Base-by-base conservation (phyloP, 2,888 invertebrate genomes). In the Ennomos erosarius region DNA sequence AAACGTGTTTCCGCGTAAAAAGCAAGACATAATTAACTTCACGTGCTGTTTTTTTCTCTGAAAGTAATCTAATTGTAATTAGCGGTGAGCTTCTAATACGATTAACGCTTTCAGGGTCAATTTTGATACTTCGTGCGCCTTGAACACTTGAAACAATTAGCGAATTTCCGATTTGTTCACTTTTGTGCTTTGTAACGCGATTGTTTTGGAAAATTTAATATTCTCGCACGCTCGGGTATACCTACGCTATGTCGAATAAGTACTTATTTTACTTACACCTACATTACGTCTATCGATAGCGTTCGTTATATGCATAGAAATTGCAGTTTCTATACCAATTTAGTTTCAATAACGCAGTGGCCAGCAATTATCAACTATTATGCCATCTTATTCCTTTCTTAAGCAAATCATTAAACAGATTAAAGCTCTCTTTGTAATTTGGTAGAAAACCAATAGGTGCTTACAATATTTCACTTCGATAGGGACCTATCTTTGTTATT, bases 61-160 rank as follows among this genome's bases (percentile, higher is more conserved):
- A 39, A 43, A 58, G 45, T 49, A 59, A 60, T 67, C 51, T 62
- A 55, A 56, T 59, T 55, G 50, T 60, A 50, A 59, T 67, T 55
- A 64, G 51, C 47, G 49, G 34, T 9, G 43, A 16, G 51, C 13
- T 54, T 51, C 42, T 54, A 55, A 54, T 46, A 12, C 46, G 35
- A 54, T 54, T 59, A 49, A 12, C 26, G 42, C 8, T 45, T 57
- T 52, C 44, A 58, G 58, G 48, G 57, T 45, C 52, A 34, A 26
- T 47, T 51, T 47, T 35, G 10, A 40, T 45, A 11, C n/a, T 12
- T 37, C 38, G 44, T 38, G 35, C 38, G 36, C 51, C 44, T 33
- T 43, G 51, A 51, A 26, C 0, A 35, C 35, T 12, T 26, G 12
- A 10, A 48, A 42, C 35, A 35, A 35, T 48, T 47, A 37, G 16